phyloP scores from a whole-genome alignment of 2,797 vertebrate species.

The Distichodus sexfasciatus region DNA sequence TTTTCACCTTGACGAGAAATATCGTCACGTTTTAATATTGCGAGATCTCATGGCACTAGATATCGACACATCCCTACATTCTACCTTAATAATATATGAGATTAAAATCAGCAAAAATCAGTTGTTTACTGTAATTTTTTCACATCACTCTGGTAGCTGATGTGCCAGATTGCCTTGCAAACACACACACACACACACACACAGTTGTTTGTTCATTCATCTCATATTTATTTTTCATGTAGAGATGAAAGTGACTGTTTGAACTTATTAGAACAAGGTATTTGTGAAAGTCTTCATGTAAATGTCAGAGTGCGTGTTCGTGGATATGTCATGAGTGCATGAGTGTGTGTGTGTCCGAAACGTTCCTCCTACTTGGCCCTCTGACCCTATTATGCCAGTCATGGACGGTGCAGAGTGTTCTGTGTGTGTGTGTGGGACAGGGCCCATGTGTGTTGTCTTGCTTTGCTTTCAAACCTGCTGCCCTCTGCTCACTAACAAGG shows the following conservation, averaged over 20 bases:
- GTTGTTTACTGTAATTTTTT: too few species aligned
- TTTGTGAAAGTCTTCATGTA: background rate
- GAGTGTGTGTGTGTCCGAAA: background rate
- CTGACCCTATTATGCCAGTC: constrained; percentile 38
- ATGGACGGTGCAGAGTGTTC: constrained; percentile 26
- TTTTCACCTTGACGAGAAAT: too few species aligned
- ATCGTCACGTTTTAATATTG: too few species aligned
- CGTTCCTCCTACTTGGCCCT: background rate
- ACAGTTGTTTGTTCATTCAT: too few species aligned
- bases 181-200: too few species aligned
- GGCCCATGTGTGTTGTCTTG: background rate
- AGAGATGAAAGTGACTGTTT: background rate
- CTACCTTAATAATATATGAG: too few species aligned
- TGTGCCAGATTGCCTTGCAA: too few species aligned
- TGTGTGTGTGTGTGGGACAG: constrained; percentile 21
- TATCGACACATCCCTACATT: too few species aligned
- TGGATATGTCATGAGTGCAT: background rate
- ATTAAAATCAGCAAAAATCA: too few species aligned
- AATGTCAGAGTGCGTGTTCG: background rate
- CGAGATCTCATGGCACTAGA: too few species aligned
- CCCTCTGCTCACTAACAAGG: constrained; percentile 31
- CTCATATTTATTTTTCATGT: background rate
- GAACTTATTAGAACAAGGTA: background rate
- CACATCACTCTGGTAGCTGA: too few species aligned
- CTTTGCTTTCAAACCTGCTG: background rate